These are phyloP conservation scores for Dendronephthya gigantea DNA, from an alignment of 64 coral and sea anemone genomes.

Conservation along the genomic window DNA sequence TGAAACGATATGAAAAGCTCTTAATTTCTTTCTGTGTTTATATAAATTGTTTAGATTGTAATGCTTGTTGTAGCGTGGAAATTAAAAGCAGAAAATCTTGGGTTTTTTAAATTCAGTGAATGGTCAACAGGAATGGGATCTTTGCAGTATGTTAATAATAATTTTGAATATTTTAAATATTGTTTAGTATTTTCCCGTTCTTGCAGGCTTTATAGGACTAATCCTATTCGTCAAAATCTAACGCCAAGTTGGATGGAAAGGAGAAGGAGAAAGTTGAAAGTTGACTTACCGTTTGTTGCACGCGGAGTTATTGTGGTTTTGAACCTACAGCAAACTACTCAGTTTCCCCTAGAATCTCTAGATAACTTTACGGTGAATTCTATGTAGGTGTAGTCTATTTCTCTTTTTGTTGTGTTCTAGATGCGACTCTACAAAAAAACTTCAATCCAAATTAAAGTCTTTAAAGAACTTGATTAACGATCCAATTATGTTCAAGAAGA, in stretches of 20 bases:
- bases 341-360: too few species aligned
- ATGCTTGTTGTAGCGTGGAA: conserved; percentile 76
- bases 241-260: not conserved
- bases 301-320: not conserved
- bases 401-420: not conserved
- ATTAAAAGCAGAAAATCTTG: conserved; percentile 62
- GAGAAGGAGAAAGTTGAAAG: not conserved
- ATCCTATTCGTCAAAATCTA: not conserved
- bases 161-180: too few species aligned
- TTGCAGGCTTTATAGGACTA: not conserved
- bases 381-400: too few species aligned
- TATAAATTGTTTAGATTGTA: conserved; percentile 35
- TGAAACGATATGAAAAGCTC: too few species aligned
- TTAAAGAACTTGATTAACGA: conserved; percentile 49
- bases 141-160: conserved; percentile 45
- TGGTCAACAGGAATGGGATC: conserved; percentile 65
- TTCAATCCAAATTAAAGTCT: conserved; percentile 44
- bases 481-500: conserved; percentile 58
- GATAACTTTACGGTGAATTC: too few species aligned
- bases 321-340: not conserved
- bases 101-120: conserved; percentile 68
- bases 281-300: too few species aligned
- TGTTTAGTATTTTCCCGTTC: too few species aligned
- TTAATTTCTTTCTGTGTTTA: not conserved
- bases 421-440: conserved; percentile 68